These are phyloP conservation scores for Erpobdella octoculata DNA, from an alignment of 2,888 invertebrate genomes.

Conservation along the genomic window DNA sequence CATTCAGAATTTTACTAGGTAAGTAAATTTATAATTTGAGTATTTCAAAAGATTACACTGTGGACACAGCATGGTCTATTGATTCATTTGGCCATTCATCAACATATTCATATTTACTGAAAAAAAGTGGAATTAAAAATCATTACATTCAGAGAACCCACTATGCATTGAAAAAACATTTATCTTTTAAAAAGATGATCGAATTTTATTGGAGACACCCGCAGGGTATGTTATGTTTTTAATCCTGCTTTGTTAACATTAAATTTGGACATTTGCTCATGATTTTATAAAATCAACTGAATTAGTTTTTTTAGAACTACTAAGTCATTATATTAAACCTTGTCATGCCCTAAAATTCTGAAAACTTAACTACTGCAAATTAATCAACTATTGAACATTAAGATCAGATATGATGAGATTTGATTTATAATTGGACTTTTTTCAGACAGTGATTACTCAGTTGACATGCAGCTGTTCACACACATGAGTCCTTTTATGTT, in stretches of 20 bases:
- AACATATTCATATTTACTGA: conserved; percentile 34
- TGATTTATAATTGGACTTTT: too few relatives aligned
- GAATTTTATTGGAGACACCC: conserved; percentile 69
- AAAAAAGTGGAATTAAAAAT: conserved; percentile 30
- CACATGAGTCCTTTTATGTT: conserved; percentile 90
- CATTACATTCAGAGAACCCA: conserved; percentile 37
- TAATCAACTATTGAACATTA: too few relatives aligned
- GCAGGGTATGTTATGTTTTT: not conserved
- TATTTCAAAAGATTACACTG: conserved; percentile 31
- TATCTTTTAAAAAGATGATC: conserved; percentile 70
- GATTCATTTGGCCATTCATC: conserved; percentile 38
- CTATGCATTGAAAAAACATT: conserved; percentile 71
- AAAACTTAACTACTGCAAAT: too few relatives aligned
- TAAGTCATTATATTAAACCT: too few relatives aligned
- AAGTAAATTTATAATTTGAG: not conserved
- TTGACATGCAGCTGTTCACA: too few relatives aligned
- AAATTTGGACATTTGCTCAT: too few relatives aligned
- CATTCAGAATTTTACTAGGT: not conserved
- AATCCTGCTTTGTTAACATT: not conserved
- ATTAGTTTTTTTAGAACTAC: too few relatives aligned
- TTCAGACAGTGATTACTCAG: too few relatives aligned
- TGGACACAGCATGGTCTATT: conserved; percentile 33
- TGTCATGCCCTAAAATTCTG: too few relatives aligned
- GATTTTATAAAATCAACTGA: too few relatives aligned
- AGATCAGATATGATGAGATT: too few relatives aligned